Base-by-base conservation (phyloP, 2,888 invertebrate species). In the Amaurobius ferox region DNA sequence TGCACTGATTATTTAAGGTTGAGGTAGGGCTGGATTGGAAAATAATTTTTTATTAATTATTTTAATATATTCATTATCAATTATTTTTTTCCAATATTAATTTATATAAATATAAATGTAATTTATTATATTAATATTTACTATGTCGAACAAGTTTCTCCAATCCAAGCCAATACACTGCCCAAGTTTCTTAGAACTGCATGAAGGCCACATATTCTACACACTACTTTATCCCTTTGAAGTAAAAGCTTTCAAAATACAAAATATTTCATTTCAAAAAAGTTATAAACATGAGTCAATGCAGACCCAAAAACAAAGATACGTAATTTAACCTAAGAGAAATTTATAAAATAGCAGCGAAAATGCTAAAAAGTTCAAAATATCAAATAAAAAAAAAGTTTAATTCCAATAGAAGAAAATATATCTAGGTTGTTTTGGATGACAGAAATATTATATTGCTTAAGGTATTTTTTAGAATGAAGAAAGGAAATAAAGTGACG, bases 221-320 rank as follows among this genome's bases (percentile, higher is more conserved):
- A 66, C 28, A 85, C 71, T 68, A 70, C 79, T 86, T 79, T 86
- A 86, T 72, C 79, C 86, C 86, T 74, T 86, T 86, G 86, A 86
- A 86, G 40, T 73, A 79, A 85, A 44, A 78, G 83, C 83, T 72
- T 19, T 23, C 1, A 68, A 28, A 68, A 68, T 26, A 23, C 23
- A 68, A 68, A 68, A 68, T 19, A n/a, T n/a, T n/a, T n/a, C n/a
- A n/a, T n/a, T n/a, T n/a, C n/a, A n/a, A n/a, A n/a, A n/a, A n/a
- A n/a, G n/a, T n/a, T n/a, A n/a, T n/a, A n/a, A n/a, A n/a, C 23
- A 61, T 55, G 19, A 23, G n/a, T 6, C 55, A n/a, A 44, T 3
- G 16, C 44, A 44, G 5, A 3, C 44, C n/a, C n/a, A 1, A n/a
- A 16, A 44, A 44, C 13, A 44, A 44, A 1, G 5, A 1, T 1